These are phyloP conservation scores for Drosophila heteroneura DNA, from an alignment of 2,888 invertebrate species.

Conservation along the genomic window DNA sequence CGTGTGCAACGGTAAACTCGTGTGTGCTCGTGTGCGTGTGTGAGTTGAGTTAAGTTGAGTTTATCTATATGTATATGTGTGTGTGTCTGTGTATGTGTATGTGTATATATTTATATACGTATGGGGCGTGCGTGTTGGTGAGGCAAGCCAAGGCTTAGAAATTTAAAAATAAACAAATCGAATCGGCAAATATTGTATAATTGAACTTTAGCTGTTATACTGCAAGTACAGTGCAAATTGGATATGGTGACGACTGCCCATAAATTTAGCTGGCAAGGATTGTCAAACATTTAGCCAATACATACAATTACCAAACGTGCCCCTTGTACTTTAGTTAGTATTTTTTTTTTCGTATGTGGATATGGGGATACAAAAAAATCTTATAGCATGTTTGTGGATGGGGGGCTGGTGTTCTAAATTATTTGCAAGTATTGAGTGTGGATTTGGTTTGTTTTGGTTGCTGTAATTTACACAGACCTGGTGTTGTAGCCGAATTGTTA, in stretches of 20 bases:
- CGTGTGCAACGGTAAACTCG: conserved; percentile 12
- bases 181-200: conserved; percentile 16
- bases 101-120: neutral
- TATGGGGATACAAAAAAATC: conserved; percentile 8
- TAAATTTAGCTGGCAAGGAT: neutral
- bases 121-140: conserved; percentile 44
- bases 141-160: conserved; percentile 41
- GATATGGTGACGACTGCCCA: conserved; percentile 6
- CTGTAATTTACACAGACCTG: conserved; percentile 85
- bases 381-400: conserved; percentile 4
- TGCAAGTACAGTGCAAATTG: conserved; percentile 22
- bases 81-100: neutral
- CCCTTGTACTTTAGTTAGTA: conserved; percentile 23
- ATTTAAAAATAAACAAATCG: conserved; percentile 31
- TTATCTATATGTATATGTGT: neutral
- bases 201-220: neutral
- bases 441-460: conserved; percentile 50
- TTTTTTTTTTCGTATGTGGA: neutral
- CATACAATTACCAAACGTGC: conserved; percentile 23
- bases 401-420: conserved; percentile 37
- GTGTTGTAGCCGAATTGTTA: conserved; percentile 85
- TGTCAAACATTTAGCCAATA: conserved; percentile 3
- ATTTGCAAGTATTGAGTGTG: conserved; percentile 37
- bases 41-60: conserved; percentile 9
- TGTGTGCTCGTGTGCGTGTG: conserved; percentile 12